Conservation (phyloP, 2,888 invertebrate genomes). For the Cryptus armator region DNA sequence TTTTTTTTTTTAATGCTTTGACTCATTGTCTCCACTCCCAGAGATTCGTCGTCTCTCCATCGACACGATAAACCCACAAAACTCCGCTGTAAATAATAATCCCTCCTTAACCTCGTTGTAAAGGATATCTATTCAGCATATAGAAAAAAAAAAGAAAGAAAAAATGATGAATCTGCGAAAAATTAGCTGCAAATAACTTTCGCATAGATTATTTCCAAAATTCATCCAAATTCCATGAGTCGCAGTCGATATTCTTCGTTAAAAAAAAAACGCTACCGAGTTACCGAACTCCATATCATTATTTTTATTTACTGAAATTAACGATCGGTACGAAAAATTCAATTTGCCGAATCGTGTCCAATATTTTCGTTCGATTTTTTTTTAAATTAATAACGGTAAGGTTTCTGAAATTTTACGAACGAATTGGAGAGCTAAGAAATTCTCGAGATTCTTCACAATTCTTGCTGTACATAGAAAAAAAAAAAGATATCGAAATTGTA, state of each 20-base stretch:
- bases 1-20: constrained; percentile 25
- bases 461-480: neutral
- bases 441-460: neutral
- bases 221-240: neutral
- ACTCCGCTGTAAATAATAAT: constrained; percentile 17
- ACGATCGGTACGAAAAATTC: too few species aligned
- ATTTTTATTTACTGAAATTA: too few species aligned
- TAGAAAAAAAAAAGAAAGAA: neutral
- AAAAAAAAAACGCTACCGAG: too few species aligned
- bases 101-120: neutral
- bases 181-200: neutral
- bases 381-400: too few species aligned
- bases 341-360: too few species aligned
- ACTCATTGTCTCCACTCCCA: constrained; percentile 9
- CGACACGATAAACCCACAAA: neutral
- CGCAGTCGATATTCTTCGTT: too few species aligned
- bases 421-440: constrained; percentile 4
- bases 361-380: too few species aligned
- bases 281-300: too few species aligned
- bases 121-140: neutral
- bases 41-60: constrained; percentile 8
- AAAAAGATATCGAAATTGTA: neutral
- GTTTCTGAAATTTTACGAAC: neutral
- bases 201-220: too few species aligned
- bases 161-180: neutral